Conservation (phyloP, 1,140 invertebrate species). For the Zaprionus gabonicus region DNA sequence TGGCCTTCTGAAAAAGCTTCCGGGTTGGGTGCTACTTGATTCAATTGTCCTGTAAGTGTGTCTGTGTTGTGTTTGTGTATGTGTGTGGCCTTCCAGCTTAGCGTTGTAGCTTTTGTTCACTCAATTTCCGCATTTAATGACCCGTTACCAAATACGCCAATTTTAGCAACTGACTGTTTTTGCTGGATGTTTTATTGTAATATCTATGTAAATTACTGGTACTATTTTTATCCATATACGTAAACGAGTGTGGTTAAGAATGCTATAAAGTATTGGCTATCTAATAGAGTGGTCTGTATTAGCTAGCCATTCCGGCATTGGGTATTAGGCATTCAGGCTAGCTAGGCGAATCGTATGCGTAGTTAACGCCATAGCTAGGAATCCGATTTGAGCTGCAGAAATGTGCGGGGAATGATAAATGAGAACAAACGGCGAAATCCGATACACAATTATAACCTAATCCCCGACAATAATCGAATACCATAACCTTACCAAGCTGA, state of each 20-base stretch:
- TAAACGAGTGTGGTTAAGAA: neutral
- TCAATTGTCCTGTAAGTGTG: slow-evolving; percentile 14
- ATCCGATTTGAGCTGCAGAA: neutral
- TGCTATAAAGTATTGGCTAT: neutral
- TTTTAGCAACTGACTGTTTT: slow-evolving; percentile 40
- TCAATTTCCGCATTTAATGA: slow-evolving; percentile 84
- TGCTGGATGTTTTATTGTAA: neutral
- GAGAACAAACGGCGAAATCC: slow-evolving; percentile 75
- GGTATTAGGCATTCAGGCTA: neutral
- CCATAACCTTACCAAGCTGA: slow-evolving; percentile 56
- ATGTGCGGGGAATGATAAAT: slow-evolving; percentile 48
- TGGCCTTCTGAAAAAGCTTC: slow-evolving; percentile 54
- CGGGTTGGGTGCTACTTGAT: slow-evolving; percentile 42
- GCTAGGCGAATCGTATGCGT: slow-evolving; percentile 22
- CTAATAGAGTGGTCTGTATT: neutral
- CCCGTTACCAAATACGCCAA: slow-evolving; percentile 77
- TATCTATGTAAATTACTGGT: slow-evolving; percentile 5
- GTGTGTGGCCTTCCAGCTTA: slow-evolving; percentile 67
- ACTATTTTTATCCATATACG: neutral
- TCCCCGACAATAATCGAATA: slow-evolving; percentile 73
- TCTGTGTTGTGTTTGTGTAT: slow-evolving; percentile 22
- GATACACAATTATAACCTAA: slow-evolving; percentile 81
- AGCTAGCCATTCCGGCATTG: neutral
- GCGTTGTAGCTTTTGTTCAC: slow-evolving; percentile 81
- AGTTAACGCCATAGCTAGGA: slow-evolving; percentile 20